A percentile compares a stretch with the other conserved stretches of the same genome.
Evolutionary conservation across 2,113 vertebrate species (phyloP).

Genomic region (Cavia porcellus): DNA sequence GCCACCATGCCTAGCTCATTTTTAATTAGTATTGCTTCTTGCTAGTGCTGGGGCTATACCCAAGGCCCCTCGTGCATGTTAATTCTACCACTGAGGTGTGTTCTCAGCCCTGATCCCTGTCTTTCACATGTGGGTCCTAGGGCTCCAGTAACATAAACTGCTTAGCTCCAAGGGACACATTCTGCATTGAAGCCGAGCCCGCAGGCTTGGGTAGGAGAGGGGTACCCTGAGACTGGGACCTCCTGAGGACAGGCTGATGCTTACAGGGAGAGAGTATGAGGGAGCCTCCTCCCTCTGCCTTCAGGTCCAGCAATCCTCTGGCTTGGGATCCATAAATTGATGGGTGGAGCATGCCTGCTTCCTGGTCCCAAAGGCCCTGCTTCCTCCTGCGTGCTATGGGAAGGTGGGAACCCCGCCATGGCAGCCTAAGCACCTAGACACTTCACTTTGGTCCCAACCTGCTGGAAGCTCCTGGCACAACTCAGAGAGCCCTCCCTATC

Average conservation of each 20-base stretch:
- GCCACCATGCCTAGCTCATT: not conserved
- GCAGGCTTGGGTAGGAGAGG: not conserved
- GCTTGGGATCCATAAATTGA: not conserved
- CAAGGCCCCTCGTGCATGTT: not conserved
- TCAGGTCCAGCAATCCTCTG: not conserved
- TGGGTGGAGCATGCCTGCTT: not conserved
- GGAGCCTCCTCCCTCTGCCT: not conserved
- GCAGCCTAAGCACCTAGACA: slow-evolving; percentile 41
- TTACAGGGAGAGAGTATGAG: not conserved
- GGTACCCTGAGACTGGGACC: not conserved
- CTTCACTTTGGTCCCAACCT: not conserved
- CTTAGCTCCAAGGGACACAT: not conserved
- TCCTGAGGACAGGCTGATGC: not conserved
- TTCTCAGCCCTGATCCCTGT: not conserved
- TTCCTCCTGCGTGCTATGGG: not conserved
- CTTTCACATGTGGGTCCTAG: not conserved
- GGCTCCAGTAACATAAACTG: not conserved
- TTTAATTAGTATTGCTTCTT: not conserved
- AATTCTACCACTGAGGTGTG: not conserved
- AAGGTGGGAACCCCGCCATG: slow-evolving; percentile 6
- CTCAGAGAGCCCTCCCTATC: not conserved
- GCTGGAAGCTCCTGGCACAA: not conserved
- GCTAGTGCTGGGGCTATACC: not conserved
- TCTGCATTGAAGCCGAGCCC: not conserved
- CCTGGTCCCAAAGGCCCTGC: not conserved